Evolutionary conservation across 2,888 invertebrate genomes (phyloP).

Genomic region (Busseola fusca): DNA sequence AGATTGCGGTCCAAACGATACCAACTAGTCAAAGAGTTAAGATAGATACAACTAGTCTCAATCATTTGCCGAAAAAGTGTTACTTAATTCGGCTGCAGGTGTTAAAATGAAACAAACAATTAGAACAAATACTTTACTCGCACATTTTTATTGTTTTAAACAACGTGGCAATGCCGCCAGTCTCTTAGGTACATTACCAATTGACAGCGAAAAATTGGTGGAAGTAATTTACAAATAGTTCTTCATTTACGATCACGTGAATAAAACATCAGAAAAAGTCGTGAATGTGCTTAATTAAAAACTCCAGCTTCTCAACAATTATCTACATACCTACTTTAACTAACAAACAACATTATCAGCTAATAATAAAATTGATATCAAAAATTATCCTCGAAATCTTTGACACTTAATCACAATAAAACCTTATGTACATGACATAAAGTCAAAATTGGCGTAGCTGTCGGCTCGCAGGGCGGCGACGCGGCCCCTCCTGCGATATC

Average conservation of each 20-base stretch:
- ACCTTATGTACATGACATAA: slow-evolving; percentile 87
- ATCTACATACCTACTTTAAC: neutral
- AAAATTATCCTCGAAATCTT: slow-evolving; percentile 21
- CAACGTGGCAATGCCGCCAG: no score
- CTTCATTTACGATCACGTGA: neutral
- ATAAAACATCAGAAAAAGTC: neutral
- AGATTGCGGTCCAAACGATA: no score
- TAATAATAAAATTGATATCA: slow-evolving; percentile 14
- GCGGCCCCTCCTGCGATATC: slow-evolving; percentile 94
- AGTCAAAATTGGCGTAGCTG: slow-evolving; percentile 92
- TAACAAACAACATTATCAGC: slow-evolving; percentile 2
- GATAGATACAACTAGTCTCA: no score
- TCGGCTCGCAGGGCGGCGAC: slow-evolving; percentile 90
- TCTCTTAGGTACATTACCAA: no score
- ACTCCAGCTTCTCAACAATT: neutral
- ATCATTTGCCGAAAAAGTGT: no score
- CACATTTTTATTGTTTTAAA: neutral
- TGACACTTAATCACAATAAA: slow-evolving; percentile 61
- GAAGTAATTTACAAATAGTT: neutral
- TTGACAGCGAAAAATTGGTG: no score
- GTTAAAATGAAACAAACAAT: no score
- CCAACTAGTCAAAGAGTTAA: no score
- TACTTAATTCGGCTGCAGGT: no score
- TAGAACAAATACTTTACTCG: neutral
- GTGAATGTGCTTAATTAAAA: neutral